Evolutionary conservation across 2,888 invertebrate species (phyloP).

Genomic region (Andrena praecox): DNA sequence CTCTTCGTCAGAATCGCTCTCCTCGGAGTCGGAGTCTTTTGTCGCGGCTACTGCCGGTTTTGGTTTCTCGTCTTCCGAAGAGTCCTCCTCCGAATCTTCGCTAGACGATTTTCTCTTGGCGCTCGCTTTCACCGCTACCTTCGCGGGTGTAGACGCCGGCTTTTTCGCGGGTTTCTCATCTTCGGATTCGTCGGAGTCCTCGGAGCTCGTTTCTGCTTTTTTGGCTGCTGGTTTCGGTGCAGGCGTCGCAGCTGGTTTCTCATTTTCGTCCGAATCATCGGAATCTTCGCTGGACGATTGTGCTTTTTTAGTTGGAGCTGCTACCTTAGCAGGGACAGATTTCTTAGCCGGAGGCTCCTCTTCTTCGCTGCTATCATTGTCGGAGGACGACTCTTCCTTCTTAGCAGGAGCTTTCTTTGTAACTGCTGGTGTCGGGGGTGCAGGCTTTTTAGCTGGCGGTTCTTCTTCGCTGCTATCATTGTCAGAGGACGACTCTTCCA

Average conservation of each 20-base stretch:
- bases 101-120: conserved; percentile 70
- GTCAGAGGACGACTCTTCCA: conserved; percentile 81
- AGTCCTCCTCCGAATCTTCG: conserved; percentile 78
- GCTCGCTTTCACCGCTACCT: conserved; percentile 59
- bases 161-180: conserved; percentile 69
- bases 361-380: conserved; percentile 83
- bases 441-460: conserved; percentile 39
- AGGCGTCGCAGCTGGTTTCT: conserved; percentile 62
- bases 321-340: conserved; percentile 24
- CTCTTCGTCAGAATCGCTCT: conserved; percentile 67
- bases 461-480: conserved; percentile 84
- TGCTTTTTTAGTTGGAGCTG: conserved; percentile 55
- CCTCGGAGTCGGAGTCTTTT: conserved; percentile 65
- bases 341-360: conserved; percentile 65
- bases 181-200: conserved; percentile 80
- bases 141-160: conserved; percentile 57
- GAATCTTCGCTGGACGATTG: conserved; percentile 73
- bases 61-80: conserved; percentile 77
- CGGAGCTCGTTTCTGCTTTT: conserved; percentile 68
- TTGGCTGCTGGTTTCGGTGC: conserved; percentile 52
- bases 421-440: conserved; percentile 10
- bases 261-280: conserved; percentile 82
- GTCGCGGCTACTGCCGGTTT: conserved; percentile 56
- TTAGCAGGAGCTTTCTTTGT: conserved; percentile 40
- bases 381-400: conserved; percentile 80